A percentile compares a stretch with the other conserved stretches of the same genome.
These are phyloP conservation scores for Hylia prasina DNA, from an alignment of 2,113 vertebrate species.

Conservation along the genomic window DNA sequence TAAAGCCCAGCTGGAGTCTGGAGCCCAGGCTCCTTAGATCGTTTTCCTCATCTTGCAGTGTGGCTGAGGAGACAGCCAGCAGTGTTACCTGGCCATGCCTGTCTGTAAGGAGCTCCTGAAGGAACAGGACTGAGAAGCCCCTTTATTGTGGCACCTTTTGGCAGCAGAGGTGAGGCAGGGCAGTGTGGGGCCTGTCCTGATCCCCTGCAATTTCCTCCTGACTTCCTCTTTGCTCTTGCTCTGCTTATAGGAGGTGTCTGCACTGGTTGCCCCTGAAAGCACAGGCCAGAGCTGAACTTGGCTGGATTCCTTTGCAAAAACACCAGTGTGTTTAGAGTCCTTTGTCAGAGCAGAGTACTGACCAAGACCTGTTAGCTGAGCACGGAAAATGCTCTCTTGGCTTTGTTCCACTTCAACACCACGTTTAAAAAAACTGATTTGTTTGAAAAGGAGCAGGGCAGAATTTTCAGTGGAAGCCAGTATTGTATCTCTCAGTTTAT, in stretches of 20 bases:
- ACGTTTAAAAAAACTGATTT: accelerated
- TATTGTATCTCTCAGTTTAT: neutral
- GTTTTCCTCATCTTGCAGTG: neutral
- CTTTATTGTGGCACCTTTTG: neutral
- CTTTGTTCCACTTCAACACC: neutral
- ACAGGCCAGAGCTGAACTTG: neutral
- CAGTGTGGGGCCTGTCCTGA: neutral
- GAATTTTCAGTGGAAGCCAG: neutral
- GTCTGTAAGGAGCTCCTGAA: neutral
- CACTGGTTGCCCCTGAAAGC: neutral
- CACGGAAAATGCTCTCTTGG: neutral
- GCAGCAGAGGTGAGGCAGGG: neutral
- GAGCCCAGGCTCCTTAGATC: neutral
- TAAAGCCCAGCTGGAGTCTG: neutral
- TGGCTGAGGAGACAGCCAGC: neutral
- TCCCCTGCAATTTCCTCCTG: neutral
- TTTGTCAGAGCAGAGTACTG: neutral
- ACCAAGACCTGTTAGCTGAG: neutral
- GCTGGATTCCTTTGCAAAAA: neutral
- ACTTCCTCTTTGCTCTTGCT: neutral
- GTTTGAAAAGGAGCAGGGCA: neutral
- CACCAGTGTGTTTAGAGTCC: neutral
- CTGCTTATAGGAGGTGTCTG: neutral
- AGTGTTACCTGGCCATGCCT: neutral
- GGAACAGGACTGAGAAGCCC: neutral